Base-by-base conservation (phyloP, 1,140 invertebrate species). In the Campodea augens region DNA sequence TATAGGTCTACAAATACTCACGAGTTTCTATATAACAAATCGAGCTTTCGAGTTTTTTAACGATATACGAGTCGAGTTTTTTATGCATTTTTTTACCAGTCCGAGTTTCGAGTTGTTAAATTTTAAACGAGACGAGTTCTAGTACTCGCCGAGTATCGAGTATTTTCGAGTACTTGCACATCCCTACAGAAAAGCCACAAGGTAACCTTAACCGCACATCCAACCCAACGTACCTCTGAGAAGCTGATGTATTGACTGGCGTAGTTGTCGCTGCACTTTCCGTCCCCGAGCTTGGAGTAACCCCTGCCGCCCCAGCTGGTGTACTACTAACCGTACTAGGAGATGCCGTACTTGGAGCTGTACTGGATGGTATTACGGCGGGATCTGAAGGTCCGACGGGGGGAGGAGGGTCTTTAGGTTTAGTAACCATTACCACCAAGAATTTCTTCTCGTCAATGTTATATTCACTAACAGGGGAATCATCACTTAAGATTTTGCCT, bases 381-480 rank as follows among this genome's bases (percentile, higher is more conserved):
- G 41, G 53, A n/a, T 54, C 54, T 38, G 49, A 50, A 42, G 48
- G 44, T 37, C 61, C 63, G 13, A 63, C 54, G 37, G 65, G 52
- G 22, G 67, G 52, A 21, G 66, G 54, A 49, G 67, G 57, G 51
- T 67, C 55, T 63, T 82, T 84, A 32, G 78, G 73, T 66, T 93
- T 93, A 15, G 87, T 83, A 46, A 95, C 80, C 88, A 97, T 96
- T 49, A 96, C 84, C 53, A 97, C 91, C 60, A 97, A 81, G 66
- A 96, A 96, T 64, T 96, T 97, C 56, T 88, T 92, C 57, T 93
- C 89, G 64, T 96, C 89, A 58, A 96, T 90, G 61, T 90, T 88
- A 65, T 92, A 95, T 51, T 85, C 82, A 50, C 71, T 73, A 43
- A 95, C 58, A 41, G 76, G 73, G 53, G 78, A 78, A 41, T 91